Evolutionary conservation across 2,113 vertebrate species (phyloP).

Genomic region (Carettochelys insculpta): DNA sequence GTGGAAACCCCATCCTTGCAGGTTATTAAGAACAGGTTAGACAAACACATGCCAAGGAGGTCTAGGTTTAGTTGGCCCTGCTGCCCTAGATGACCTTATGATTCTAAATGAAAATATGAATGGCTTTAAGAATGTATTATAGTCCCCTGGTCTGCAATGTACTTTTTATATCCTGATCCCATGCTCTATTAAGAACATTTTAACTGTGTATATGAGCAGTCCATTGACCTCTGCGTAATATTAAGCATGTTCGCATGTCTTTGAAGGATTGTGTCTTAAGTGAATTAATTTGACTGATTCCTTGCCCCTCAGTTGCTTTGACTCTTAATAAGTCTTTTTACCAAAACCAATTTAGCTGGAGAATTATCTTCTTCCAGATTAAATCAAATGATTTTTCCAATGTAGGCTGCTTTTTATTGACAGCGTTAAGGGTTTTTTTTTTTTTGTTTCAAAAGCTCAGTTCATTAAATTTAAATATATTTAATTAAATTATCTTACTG

Average conservation of each 20-base stretch:
- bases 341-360: background rate
- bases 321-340: background rate
- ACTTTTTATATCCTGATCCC: background rate
- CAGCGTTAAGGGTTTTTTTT: background rate
- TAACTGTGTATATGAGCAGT: background rate
- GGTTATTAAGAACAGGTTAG: background rate
- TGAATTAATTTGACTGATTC: background rate
- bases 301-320: constrained; percentile 8
- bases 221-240: background rate
- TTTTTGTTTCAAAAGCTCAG: constrained; percentile 4
- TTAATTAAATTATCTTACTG: background rate
- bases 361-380: background rate
- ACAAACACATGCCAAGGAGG: background rate
- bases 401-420: background rate
- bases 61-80: background rate
- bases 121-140: background rate
- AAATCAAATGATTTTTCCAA: background rate
- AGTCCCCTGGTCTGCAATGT: background rate
- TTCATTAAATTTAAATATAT: background rate
- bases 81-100: background rate
- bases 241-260: background rate
- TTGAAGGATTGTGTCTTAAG: background rate
- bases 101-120: background rate
- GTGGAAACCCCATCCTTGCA: background rate
- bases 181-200: constrained; percentile 7